Percentiles rank a stretch among this genome's conserved stretches.
Conservation (phyloP, 23 tunicate species). For the Aplidium turbinatum region DNA sequence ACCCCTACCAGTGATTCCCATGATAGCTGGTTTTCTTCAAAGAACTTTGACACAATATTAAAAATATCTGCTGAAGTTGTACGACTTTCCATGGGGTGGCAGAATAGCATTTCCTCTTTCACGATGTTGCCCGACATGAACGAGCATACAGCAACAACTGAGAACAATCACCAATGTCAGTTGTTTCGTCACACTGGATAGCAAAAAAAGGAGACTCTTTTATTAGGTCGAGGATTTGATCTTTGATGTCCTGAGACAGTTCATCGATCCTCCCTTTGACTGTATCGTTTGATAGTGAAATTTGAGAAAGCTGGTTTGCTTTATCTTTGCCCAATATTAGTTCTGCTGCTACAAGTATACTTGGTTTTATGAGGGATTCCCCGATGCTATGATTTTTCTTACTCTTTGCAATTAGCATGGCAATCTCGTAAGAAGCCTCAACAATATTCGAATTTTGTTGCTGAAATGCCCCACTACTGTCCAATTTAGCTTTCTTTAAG, state of each 20-base stretch:
- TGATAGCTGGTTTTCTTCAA: constrained; percentile 32
- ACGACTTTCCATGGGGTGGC: constrained; percentile 38
- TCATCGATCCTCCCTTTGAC: constrained; percentile 42
- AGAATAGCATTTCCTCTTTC: constrained; percentile 42
- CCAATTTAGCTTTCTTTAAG: constrained; percentile 40
- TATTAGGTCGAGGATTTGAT: constrained; percentile 39
- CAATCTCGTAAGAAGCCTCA: constrained; percentile 25
- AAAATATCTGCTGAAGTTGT: constrained; percentile 38
- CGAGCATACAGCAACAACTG: constrained; percentile 33
- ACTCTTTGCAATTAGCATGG: constrained; percentile 21
- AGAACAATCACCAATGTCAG: constrained; percentile 35
- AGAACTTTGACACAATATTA: constrained; percentile 21
- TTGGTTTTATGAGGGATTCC: constrained; percentile 39
- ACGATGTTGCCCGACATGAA: constrained; percentile 29
- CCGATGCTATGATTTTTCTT: constrained; percentile 36
- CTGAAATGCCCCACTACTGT: constrained; percentile 45
- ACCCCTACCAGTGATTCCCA: constrained; percentile 32
- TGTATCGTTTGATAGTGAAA: constrained; percentile 40
- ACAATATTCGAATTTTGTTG: constrained; percentile 15
- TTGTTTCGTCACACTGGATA: constrained; percentile 33
- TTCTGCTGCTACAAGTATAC: constrained; percentile 49
- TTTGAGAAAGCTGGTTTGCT: constrained; percentile 51
- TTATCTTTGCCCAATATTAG: constrained; percentile 50
- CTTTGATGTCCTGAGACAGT: constrained; percentile 41
- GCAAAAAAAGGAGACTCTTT: constrained; percentile 36